These are phyloP conservation scores for Melanogrammus aeglefinus DNA, from an alignment of 2,797 vertebrate genomes.

Conservation along the genomic window DNA sequence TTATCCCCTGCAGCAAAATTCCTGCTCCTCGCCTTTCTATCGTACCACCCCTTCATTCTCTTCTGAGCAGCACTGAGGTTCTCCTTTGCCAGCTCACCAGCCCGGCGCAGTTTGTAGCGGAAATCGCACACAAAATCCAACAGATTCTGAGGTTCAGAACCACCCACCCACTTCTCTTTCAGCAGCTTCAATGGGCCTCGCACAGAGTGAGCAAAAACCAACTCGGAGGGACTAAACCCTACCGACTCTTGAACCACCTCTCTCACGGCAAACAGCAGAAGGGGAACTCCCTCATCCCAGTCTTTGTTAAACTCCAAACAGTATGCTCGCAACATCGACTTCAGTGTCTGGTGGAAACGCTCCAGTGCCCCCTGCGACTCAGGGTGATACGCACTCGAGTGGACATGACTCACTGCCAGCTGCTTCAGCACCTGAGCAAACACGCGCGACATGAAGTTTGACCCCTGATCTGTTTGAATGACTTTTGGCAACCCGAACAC, in stretches of 20 bases:
- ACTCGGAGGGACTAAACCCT: slow-evolving; percentile 9
- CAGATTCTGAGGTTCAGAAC: neutral
- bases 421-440: neutral
- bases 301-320: slow-evolving; percentile 7
- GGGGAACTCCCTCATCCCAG: slow-evolving; percentile 7
- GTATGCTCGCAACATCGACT: slow-evolving; percentile 1
- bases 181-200: slow-evolving; percentile 5
- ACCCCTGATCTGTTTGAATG: neutral
- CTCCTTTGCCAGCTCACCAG: neutral
- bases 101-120: neutral
- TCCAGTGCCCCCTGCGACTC: slow-evolving; percentile 10
- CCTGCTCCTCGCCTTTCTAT: neutral
- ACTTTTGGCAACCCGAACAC: neutral
- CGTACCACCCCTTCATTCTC: slow-evolving; percentile 3
- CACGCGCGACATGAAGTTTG: neutral
- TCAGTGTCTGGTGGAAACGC: neutral
- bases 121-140: neutral
- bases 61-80: neutral
- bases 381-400: slow-evolving; percentile 6
- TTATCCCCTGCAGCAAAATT: neutral
- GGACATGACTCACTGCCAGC: neutral
- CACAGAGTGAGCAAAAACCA: slow-evolving; percentile 6
- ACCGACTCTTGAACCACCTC: slow-evolving; percentile 4
- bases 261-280: neutral
- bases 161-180: neutral